These are phyloP conservation scores for Hanleya hanleyi DNA, from an alignment of 2,888 invertebrate species.

Conservation along the genomic window DNA sequence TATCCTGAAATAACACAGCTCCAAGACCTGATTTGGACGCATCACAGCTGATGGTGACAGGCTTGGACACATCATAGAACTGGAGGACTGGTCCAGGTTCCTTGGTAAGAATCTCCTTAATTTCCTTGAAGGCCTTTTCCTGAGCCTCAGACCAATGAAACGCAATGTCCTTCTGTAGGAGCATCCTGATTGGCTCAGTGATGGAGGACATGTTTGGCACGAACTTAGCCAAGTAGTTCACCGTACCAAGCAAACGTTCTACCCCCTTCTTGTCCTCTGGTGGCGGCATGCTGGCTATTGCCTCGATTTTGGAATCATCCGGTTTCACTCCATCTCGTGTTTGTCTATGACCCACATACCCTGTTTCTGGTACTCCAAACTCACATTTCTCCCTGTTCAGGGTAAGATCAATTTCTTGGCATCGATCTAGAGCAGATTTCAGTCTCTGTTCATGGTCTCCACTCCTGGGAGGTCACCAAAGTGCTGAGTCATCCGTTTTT, in stretches of 20 bases:
- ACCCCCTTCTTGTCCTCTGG: constrained; percentile 15
- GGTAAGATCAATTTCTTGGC: constrained; percentile 1
- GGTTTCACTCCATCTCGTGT: not conserved
- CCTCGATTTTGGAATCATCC: too few relatives aligned
- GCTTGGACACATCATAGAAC: constrained; percentile 17
- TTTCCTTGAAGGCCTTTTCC: not conserved
- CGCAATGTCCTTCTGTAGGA: not conserved
- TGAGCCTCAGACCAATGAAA: constrained; percentile 18
- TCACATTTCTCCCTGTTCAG: not conserved
- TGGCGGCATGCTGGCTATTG: not conserved
- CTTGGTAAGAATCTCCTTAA: constrained; percentile 1
- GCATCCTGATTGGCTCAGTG: constrained; percentile 10
- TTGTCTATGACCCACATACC: not conserved
- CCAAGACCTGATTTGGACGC: constrained; percentile 20
- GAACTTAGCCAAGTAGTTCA: constrained; percentile 33
- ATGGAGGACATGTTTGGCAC: constrained; percentile 26
- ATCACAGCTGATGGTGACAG: constrained; percentile 11
- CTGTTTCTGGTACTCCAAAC: not conserved
- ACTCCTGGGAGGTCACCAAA: constrained; percentile 17
- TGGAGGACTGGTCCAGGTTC: constrained; percentile 9
- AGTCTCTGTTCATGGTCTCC: constrained; percentile 14
- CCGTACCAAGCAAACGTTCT: constrained; percentile 33
- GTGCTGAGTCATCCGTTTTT: constrained; percentile 13
- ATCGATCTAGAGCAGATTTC: not conserved
- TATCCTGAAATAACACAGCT: constrained; percentile 19